Conservation (phyloP, 2,888 invertebrate species). For the Drosophila greeni region DNA sequence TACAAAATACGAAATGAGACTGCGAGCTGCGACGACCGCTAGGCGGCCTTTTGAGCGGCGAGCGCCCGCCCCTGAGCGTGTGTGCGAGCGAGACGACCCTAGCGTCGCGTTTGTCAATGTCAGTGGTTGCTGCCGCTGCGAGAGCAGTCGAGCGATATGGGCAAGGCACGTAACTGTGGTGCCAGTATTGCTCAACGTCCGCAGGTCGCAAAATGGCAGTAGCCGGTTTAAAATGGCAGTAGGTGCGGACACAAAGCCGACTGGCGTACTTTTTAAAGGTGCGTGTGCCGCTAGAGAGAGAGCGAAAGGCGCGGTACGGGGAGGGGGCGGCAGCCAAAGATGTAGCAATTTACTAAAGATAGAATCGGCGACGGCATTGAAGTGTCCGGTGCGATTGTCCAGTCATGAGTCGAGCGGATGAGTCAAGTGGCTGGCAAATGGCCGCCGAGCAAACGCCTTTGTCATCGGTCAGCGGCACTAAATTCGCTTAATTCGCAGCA, state of each 20-base stretch:
- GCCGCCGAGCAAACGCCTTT: constrained; percentile 8
- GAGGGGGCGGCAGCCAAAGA: background rate
- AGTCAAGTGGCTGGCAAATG: constrained; percentile 27
- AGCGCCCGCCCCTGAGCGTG: constrained; percentile 50
- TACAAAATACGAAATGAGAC: constrained; percentile 48
- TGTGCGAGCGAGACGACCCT: constrained; percentile 59
- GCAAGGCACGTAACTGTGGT: constrained; percentile 39
- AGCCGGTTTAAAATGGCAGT: constrained; percentile 39
- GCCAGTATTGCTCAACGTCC: constrained; percentile 62
- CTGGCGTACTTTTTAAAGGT: constrained; percentile 42
- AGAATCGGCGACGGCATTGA: constrained; percentile 18
- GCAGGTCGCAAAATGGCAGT: constrained; percentile 54
- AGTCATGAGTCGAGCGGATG: constrained; percentile 40
- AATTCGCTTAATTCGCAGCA: constrained; percentile 17
- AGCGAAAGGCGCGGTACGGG: background rate
- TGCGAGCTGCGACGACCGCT: constrained; percentile 53
- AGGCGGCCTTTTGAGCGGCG: constrained; percentile 61
- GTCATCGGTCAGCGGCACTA: constrained; percentile 20
- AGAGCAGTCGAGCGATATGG: constrained; percentile 39
- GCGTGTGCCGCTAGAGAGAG: constrained; percentile 27
- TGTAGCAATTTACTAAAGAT: constrained; percentile 9
- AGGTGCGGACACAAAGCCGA: constrained; percentile 28
- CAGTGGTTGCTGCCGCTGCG: constrained; percentile 53
- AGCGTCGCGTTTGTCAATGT: constrained; percentile 55
- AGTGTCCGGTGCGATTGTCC: constrained; percentile 25